phyloP scores from a whole-genome alignment of 2,113 vertebrate species.

The Gulo gulo region DNA sequence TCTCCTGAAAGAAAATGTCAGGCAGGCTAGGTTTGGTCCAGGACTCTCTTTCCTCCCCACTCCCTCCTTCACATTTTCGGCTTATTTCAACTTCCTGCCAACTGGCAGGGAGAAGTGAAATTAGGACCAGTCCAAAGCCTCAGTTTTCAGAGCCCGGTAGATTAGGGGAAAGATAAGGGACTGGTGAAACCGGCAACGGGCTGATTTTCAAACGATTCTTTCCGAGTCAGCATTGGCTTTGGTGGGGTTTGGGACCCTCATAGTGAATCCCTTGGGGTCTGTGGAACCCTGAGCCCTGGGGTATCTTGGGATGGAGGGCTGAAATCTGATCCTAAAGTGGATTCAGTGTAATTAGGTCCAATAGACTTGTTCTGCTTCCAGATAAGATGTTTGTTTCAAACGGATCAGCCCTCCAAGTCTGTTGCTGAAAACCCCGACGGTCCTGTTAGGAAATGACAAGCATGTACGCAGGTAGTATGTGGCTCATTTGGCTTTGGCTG shows the following conservation, averaged over 20 bases:
- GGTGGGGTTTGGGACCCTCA: not conserved
- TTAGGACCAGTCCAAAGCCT: constrained; percentile 41
- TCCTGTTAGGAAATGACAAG: constrained; percentile 11
- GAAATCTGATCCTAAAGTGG: not conserved
- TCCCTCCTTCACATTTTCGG: not conserved
- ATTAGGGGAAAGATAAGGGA: constrained; percentile 21
- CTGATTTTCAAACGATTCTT: not conserved
- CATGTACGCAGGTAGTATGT: not conserved
- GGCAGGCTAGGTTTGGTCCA: not conserved
- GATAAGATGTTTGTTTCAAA: constrained; percentile 32
- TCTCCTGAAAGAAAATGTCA: constrained; percentile 23
- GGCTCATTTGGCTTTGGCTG: constrained; percentile 34
- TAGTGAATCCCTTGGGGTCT: not conserved
- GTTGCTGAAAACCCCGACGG: not conserved
- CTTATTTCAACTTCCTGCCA: constrained; percentile 61
- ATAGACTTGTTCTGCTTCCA: constrained; percentile 20
- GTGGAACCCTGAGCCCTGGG: not conserved
- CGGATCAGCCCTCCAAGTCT: not conserved
- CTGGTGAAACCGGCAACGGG: not conserved
- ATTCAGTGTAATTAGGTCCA: constrained; percentile 12
- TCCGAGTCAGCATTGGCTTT: not conserved
- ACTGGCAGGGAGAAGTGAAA: constrained; percentile 30
- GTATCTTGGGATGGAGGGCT: not conserved
- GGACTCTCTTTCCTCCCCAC: not conserved
- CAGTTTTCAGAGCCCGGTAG: constrained; percentile 49